Evolutionary conservation across 2,888 invertebrate species (phyloP).

Genomic region (Lithophane semibrunnea): DNA sequence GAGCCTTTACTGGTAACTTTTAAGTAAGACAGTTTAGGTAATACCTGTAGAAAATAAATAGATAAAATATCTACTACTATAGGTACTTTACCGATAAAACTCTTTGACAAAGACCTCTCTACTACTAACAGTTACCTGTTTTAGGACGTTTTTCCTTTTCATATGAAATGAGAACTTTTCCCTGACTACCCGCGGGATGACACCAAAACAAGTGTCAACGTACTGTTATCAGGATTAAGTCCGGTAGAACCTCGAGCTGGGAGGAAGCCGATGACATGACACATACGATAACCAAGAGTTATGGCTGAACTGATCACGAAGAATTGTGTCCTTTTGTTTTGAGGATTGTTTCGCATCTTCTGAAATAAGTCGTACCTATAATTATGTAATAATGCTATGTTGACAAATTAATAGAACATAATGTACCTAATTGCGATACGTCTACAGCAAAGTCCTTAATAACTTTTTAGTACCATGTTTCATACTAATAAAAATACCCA

Average conservation of each 20-base stretch:
- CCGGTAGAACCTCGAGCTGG: background rate
- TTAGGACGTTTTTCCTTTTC: background rate
- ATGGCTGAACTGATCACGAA: slow-evolving; percentile 22
- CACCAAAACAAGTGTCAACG: background rate
- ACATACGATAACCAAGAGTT: slow-evolving; percentile 35
- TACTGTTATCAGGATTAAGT: slow-evolving; percentile 13
- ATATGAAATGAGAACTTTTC: background rate
- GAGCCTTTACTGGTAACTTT: no score
- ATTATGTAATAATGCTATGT: background rate
- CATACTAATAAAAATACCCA: background rate
- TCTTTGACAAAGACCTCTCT: background rate
- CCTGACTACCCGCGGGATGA: background rate
- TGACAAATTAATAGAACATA: background rate
- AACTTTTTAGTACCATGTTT: background rate
- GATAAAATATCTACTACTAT: no score
- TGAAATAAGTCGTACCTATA: background rate
- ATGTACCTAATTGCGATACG: background rate
- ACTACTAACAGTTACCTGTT: background rate
- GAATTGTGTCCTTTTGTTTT: background rate
- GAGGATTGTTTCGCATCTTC: background rate
- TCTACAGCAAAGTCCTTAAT: background rate
- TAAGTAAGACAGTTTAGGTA: no score
- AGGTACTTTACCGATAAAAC: background rate
- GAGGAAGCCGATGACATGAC: slow-evolving; percentile 6
- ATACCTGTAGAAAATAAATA: background rate